phyloP scores from a whole-genome alignment of 2,888 invertebrate genomes.

The Calameuta filiformis region DNA sequence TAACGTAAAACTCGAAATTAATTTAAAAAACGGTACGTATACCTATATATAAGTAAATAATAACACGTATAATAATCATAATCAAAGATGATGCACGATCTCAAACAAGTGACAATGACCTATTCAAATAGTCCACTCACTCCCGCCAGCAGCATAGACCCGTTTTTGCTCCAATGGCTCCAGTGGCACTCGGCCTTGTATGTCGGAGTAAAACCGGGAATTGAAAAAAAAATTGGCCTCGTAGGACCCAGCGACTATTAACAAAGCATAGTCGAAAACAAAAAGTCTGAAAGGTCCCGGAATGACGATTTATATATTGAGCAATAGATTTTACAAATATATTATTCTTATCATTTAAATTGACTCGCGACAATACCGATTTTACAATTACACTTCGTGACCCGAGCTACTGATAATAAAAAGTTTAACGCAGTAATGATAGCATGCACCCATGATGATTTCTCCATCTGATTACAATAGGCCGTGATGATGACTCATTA shows the following conservation, averaged over 20 bases:
- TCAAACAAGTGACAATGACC: conserved; percentile 1
- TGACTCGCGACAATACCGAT: not conserved
- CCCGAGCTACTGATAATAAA: conserved; percentile 27
- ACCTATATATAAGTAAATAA: not conserved
- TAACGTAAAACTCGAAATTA: not conserved
- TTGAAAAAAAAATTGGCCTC: not conserved
- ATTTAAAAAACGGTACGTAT: not conserved
- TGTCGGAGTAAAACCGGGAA: not conserved
- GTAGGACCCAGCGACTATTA: not conserved
- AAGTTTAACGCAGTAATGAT: not conserved
- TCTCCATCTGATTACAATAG: not conserved
- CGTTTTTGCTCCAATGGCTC: conserved; percentile 3
- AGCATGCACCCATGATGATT: not conserved
- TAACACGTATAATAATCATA: not conserved
- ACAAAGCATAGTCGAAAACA: not conserved
- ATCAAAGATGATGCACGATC: not conserved
- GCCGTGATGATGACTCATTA: not conserved
- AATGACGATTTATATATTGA: not conserved
- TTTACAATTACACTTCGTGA: conserved; percentile 38
- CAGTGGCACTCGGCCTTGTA: not conserved
- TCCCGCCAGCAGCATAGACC: not conserved
- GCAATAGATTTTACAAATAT: not conserved
- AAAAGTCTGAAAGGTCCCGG: not conserved
- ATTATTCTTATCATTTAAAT: not conserved
- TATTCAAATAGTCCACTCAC: not conserved